Base-by-base conservation (phyloP, 2,888 invertebrate genomes). In the Torymus tubicola region DNA sequence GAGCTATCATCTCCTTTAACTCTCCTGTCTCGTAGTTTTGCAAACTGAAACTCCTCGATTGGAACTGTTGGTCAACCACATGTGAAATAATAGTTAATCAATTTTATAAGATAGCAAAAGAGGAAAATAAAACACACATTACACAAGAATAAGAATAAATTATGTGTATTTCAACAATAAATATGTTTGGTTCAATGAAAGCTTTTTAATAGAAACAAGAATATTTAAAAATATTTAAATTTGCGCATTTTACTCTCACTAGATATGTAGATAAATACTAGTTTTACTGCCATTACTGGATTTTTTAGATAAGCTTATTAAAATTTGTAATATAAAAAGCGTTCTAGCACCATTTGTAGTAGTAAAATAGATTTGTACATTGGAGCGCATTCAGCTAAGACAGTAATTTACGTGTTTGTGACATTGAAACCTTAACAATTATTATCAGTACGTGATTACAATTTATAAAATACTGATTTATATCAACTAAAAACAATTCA, bases 11-110 rank as follows among this genome's bases (percentile, higher is more conserved):
- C 88, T 87, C 90, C 90, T 86, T 89, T 88, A 84, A 89, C 86
- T 86, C 88, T 86, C 80, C 89, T 87, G 84, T 89, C 88, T 84
- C 90, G 88, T 84, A 90, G 88, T 86, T 90, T 90, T 67, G 88
- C 88, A 84, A 90, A 90, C 86, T 90, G 90, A 90, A 90, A 89
- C 87, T 90, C 90, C 88, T 90, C 90, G 86, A 88, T 88, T 84
- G 90, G 89, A 88, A 89, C 90, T 90, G 89, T 84, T 87, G 86
- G 88, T 85, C 77, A 87, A 87, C 81, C 85, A 85, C 52, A 82
- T 86, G 86, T 84, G 83, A 85, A 87, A 81, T 83, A 74, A 81
- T 86, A 78, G 86, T 86, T 87, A 85, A 82, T 86, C 67, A 55
- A 68, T 24, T 64, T 31, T 1, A 73, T 81, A 57, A 83, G 71